These are phyloP conservation scores for Saimiri boliviensis DNA, from an alignment of 2,113 vertebrate genomes.

Conservation along the genomic window DNA sequence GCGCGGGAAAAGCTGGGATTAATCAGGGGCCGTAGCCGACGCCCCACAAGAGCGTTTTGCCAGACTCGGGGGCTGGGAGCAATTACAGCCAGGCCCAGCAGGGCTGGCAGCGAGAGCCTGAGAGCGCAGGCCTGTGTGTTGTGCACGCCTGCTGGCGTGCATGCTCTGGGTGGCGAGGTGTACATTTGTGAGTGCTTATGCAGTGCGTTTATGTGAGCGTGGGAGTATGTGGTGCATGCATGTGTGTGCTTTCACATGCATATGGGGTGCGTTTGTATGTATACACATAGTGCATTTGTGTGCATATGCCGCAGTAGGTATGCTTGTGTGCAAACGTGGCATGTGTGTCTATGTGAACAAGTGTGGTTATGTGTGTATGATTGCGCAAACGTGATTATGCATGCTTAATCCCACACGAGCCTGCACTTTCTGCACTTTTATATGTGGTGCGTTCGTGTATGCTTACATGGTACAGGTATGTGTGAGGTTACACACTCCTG, in stretches of 20 bases:
- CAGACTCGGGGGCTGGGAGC: constrained; percentile 77
- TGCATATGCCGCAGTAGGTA: not conserved
- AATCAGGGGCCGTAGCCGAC: constrained; percentile 89
- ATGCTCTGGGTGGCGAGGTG: not conserved
- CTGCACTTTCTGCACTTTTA: not conserved
- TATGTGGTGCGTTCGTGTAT: not conserved
- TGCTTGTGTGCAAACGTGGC: not conserved
- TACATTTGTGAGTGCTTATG: accelerated
- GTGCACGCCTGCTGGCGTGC: not conserved
- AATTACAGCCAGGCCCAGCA: constrained; percentile 67
- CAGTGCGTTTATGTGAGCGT: not conserved
- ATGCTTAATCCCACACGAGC: not conserved
- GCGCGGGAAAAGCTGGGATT: constrained; percentile 84
- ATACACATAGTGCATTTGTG: too few species aligned
- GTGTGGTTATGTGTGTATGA: not conserved
- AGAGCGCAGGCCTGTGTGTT: not conserved
- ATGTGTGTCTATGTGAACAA: not conserved
- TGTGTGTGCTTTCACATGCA: not conserved
- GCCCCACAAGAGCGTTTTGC: constrained; percentile 82
- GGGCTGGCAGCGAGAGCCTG: not conserved
- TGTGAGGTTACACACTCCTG: not conserved
- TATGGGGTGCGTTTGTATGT: accelerated
- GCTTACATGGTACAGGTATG: accelerated
- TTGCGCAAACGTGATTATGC: not conserved
- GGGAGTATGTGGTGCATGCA: not conserved